Percentiles rank a stretch among this genome's conserved stretches.
Evolutionary conservation across 2,888 invertebrate genomes (phyloP).

Genomic region (Acrobasis consociella): DNA sequence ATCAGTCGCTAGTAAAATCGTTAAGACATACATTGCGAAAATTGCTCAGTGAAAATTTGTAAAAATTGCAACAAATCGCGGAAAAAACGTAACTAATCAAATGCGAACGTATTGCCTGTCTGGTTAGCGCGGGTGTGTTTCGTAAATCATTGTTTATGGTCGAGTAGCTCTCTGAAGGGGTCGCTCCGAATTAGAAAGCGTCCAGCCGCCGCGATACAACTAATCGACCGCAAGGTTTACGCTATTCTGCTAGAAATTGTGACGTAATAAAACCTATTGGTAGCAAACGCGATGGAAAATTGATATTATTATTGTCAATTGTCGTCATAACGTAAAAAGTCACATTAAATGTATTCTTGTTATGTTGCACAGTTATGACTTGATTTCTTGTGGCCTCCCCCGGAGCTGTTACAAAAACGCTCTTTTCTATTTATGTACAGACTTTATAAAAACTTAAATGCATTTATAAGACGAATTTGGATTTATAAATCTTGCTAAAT

Average conservation of each 20-base stretch:
- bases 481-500: background rate
- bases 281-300: constrained; percentile 30
- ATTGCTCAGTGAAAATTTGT: constrained; percentile 31
- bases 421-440: background rate
- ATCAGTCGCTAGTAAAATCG: background rate
- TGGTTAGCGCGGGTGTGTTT: constrained; percentile 61
- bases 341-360: constrained; percentile 17
- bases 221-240: constrained; percentile 80
- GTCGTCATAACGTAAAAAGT: constrained; percentile 26
- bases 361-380: constrained; percentile 5
- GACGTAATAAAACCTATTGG: constrained; percentile 55
- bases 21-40: constrained; percentile 38
- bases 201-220: constrained; percentile 66
- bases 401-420: background rate
- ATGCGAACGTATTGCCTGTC: constrained; percentile 61
- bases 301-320: constrained; percentile 24
- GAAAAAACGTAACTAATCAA: constrained; percentile 58
- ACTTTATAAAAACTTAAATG: background rate
- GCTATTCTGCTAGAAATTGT: constrained; percentile 65
- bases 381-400: background rate
- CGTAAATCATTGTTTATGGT: constrained; percentile 79
- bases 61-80: constrained; percentile 55
- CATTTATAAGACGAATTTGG: background rate
- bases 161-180: constrained; percentile 71
- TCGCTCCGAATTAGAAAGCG: constrained; percentile 78